Conservation (phyloP, 2,888 invertebrate genomes). For the Dusona sp. region DNA sequence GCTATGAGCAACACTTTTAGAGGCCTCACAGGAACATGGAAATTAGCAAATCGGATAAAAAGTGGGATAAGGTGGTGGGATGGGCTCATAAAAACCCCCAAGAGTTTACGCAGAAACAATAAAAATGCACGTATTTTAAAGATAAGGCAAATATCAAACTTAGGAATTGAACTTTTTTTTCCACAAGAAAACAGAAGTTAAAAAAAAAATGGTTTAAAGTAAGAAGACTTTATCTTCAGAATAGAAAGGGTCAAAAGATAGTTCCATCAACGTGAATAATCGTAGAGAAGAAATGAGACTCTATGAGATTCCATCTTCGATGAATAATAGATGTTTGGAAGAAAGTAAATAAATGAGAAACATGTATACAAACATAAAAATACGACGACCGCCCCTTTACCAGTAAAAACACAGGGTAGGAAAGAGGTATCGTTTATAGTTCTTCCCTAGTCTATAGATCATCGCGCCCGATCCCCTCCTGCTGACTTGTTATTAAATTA, state of each 20-base stretch:
- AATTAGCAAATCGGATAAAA: no score
- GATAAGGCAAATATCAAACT: background rate
- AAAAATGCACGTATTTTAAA: no score
- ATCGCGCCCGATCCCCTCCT: constrained; percentile 74
- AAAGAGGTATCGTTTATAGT: constrained; percentile 70
- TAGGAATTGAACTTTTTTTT: background rate
- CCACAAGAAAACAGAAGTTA: background rate
- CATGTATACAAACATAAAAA: constrained; percentile 8
- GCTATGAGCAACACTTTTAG: no score
- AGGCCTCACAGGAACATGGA: no score
- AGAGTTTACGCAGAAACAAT: no score
- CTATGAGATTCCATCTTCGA: background rate
- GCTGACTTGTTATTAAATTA: constrained; percentile 85
- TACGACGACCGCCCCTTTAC: constrained; percentile 9
- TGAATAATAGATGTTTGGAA: constrained; percentile 16
- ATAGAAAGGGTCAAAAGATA: background rate
- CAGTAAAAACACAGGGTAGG: constrained; percentile 20
- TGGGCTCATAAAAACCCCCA: no score
- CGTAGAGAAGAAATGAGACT: background rate
- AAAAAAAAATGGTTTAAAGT: background rate
- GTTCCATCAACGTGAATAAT: background rate
- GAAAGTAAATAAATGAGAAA: constrained; percentile 24
- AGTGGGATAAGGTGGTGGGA: no score
- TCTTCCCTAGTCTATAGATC: constrained; percentile 80
- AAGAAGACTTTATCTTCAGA: background rate